Conservation (phyloP, 1,140 invertebrate genomes). For the Heterodera schachtii region DNA sequence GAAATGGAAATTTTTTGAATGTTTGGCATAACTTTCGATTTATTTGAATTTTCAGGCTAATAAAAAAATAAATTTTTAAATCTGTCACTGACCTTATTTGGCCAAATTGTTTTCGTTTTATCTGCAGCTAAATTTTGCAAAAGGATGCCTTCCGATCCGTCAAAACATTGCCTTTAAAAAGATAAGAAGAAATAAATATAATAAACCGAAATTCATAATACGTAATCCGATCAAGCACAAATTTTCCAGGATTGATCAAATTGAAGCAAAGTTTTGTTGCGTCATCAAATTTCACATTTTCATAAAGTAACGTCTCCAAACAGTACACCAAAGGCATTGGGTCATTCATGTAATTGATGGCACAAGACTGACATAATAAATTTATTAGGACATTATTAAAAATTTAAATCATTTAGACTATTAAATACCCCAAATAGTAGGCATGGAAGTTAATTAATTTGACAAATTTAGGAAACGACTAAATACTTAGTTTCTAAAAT, state of each 20-base stretch:
- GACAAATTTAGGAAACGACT: no score
- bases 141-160: slow-evolving; percentile 10
- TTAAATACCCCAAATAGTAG: no score
- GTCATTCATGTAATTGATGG: slow-evolving; percentile 29
- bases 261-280: slow-evolving; percentile 28
- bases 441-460: no score
- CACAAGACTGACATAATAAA: slow-evolving; percentile 25
- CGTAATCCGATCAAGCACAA: slow-evolving; percentile 27
- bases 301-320: slow-evolving; percentile 25
- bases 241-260: slow-evolving; percentile 8
- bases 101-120: slow-evolving; percentile 12
- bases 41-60: no score
- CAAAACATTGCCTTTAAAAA: slow-evolving; percentile 16
- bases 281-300: slow-evolving; percentile 22
- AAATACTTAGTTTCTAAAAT: no score
- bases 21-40: no score
- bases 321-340: slow-evolving; percentile 31
- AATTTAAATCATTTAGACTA: no score
- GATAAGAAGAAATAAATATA: not conserved
- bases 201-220: not conserved
- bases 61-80: no score
- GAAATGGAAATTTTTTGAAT: no score
- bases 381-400: not conserved
- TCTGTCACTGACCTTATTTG: slow-evolving; percentile 8
- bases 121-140: slow-evolving; percentile 13